Evolutionary conservation across 2,113 vertebrate genomes (phyloP), one percentile per base, ranked within the genome.

Genomic region (Tetraodon nigroviridis): DNA sequence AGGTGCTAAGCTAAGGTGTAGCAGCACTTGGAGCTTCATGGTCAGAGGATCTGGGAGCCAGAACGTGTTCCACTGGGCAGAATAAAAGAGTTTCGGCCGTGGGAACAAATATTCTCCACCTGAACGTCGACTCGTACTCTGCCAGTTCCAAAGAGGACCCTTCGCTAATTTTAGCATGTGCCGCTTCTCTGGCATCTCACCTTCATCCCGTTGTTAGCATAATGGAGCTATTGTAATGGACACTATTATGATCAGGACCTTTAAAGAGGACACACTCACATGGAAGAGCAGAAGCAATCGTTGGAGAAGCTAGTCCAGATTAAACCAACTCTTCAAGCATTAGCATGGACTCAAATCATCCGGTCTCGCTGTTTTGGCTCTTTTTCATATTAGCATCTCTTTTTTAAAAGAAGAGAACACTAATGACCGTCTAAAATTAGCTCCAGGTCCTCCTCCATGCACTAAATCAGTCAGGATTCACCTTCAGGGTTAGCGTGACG

Each of bases 401-500:
- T 15, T 27, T 51, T 56, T 32, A 24, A 42, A 44, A 37, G 27
- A 45, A 12, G 4, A 47, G 21, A 62, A 21, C 3, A 17, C 1
- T 5, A 16, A 58, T 46, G 56, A 24, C 72, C 69, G 70, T 77
- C 66, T n/a, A 74, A 80, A 85, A 74, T 6, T 40, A 76, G 61
- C 1, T 48, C 11, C 5, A 63, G 62, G 44, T 80, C 63, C 75
- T 73, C 78, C 71, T 76, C 55, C 17, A 86, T 85, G 79, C 55
- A 71, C 17, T 20, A 15, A 89, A 90, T 84, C 51, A 78, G 55
- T 37, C 8, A 13, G 0, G 71, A 81, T 89, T 93, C 89, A 98
- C 97, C 94, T 99, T 99, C 53, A 99, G 88, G 42, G 94, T 92
- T 20, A 94, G 51, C 1, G 93, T 79, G 55, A 99, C 89, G 13